Evolutionary conservation across 1,140 invertebrate genomes (phyloP), one percentile per base, ranked within the genome.

Genomic region (Diachasmimorpha longicaudata): DNA sequence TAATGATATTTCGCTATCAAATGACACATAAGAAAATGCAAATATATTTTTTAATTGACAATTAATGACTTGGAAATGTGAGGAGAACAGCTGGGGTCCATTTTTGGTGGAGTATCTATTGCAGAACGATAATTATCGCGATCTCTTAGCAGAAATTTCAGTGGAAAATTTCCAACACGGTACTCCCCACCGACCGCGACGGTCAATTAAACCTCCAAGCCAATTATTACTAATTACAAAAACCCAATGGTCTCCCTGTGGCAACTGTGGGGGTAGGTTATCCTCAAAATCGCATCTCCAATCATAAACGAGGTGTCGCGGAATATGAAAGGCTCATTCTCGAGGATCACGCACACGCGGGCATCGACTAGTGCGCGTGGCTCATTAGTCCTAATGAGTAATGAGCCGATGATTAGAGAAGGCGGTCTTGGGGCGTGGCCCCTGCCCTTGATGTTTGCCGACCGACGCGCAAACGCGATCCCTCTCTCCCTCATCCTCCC

Each of bases 301-400:
- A 48, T 69, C 70, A 76, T 67, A 42, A 67, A 48, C 63, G 25
- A 63, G 44, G 37, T 48, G 70, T 72, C 68, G 69, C 58, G 55
- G 48, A n/a, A n/a, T 67, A 14, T 48, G 16, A 52, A 70, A 70
- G 23, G 36, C 23, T 10, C 13, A 13, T 42, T 42, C 13, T 42
- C 39, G 39, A 52, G 16, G 5, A 42, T 68, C 52, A 81, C 70
- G 79, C 79, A 79, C 81, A 79, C 71, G 66, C 36, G 67, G 73
- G 79, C 55, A 67, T 67, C 71, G 55, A 73, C 81, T 82, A 83
- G 84, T 82, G 83, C 85, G 83, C 85, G 86, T 83, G 84, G 83
- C 87, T 89, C 87, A 89, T 89, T 89, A 88, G 85, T 67, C 77
- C 85, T 89, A 89, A 89, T 88, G 87, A 88, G 87, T 87, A 88